Conservation (phyloP, 2,888 invertebrate genomes). For the Drosophila lutescens region DNA sequence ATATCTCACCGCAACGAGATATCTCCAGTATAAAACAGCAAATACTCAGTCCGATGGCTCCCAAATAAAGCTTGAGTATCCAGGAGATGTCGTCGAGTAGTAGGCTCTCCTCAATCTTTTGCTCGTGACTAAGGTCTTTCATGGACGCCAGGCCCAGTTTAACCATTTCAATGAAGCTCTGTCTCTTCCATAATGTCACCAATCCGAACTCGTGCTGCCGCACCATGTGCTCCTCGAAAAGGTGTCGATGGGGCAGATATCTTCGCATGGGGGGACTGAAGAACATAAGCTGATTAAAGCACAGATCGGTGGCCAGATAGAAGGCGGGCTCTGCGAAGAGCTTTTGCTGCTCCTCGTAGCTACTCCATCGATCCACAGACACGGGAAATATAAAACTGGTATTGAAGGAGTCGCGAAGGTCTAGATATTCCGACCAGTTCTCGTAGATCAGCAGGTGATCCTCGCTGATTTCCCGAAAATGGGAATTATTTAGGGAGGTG, state of each 20-base stretch:
- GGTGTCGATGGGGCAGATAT: conserved; percentile 54
- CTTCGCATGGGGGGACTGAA: conserved; percentile 46
- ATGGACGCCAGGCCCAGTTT: not conserved
- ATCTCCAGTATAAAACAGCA: conserved; percentile 28
- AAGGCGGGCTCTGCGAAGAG: conserved; percentile 47
- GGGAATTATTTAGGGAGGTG: not conserved
- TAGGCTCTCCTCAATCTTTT: not conserved
- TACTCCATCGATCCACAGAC: conserved; percentile 40
- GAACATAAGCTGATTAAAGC: conserved; percentile 33
- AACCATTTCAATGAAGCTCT: conserved; percentile 54
- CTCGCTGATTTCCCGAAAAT: conserved; percentile 5
- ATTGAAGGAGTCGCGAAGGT: conserved; percentile 46
- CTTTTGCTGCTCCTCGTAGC: conserved; percentile 56
- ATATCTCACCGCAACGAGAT: not conserved
- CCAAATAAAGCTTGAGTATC: conserved; percentile 32
- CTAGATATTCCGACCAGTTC: conserved; percentile 7
- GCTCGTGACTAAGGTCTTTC: conserved; percentile 34
- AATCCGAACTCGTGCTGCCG: conserved; percentile 45
- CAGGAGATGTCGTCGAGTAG: conserved; percentile 32
- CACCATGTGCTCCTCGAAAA: conserved; percentile 54
- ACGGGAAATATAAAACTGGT: conserved; percentile 50
- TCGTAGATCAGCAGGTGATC: not conserved
- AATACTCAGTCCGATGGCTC: conserved; percentile 6
- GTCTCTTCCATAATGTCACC: conserved; percentile 32
- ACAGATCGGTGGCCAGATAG: conserved; percentile 51